A percentile compares a stretch with the other conserved stretches of the same genome.
These are phyloP conservation scores for Chaetura pelagica DNA, from an alignment of 2,113 vertebrate species.

Conservation along the genomic window DNA sequence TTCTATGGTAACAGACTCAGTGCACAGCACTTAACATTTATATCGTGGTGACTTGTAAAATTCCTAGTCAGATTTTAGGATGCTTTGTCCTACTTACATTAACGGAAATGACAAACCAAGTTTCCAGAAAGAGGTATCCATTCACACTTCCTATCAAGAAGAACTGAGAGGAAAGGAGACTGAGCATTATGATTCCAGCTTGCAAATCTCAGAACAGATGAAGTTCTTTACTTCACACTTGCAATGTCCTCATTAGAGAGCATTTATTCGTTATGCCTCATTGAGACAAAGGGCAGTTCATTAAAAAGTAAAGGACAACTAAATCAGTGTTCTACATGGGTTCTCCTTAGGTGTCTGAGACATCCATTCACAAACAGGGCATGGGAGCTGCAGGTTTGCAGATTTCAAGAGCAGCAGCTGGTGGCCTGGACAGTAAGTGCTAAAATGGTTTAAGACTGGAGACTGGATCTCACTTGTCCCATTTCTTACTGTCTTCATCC, in stretches of 20 bases:
- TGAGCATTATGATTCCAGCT: not conserved
- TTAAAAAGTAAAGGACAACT: not conserved
- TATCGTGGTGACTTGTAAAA: not conserved
- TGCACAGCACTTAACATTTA: not conserved
- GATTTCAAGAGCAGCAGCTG: not conserved
- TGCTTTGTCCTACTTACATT: not conserved
- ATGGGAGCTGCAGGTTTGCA: not conserved
- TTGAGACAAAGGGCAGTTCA: not conserved
- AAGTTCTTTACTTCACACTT: not conserved
- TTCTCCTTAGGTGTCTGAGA: not conserved
- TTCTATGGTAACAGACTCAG: constrained; percentile 12
- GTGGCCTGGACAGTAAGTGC: not conserved
- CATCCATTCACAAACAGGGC: not conserved
- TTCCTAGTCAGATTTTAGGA: not conserved
- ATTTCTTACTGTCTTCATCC: not conserved
- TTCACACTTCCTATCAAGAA: not conserved
- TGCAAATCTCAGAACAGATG: not conserved
- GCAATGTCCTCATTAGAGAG: not conserved
- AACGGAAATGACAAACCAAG: not conserved
- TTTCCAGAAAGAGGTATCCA: not conserved
- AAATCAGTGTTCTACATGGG: accelerated
- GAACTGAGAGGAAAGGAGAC: not conserved
- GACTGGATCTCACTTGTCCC: not conserved
- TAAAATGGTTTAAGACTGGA: not conserved
- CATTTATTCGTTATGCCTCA: not conserved